phyloP scores from a whole-genome alignment of 92 coral and sea anemone genomes.

The Galaxea fascicularis region DNA sequence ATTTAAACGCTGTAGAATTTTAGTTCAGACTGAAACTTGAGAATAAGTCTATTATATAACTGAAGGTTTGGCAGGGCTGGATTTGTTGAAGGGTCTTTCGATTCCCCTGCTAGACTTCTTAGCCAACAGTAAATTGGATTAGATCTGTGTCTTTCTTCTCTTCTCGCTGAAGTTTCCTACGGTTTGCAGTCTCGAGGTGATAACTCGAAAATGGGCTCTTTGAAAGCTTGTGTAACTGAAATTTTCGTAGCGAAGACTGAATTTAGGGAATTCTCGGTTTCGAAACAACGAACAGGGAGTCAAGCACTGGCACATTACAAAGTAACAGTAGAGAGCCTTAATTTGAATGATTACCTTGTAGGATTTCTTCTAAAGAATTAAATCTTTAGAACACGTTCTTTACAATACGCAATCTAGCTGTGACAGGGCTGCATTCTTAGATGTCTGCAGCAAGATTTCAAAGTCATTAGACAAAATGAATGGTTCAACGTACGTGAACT shows the following conservation, averaged over 20 bases:
- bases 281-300: not conserved
- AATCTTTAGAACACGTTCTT: too few species aligned
- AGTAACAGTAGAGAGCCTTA: not conserved
- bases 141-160: not conserved
- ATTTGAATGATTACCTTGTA: not conserved
- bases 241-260: not conserved
- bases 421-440: too few species aligned
- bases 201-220: not conserved
- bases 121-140: conserved; percentile 1
- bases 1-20: not conserved
- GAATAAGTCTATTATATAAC: not conserved
- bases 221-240: not conserved
- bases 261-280: not conserved
- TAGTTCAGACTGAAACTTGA: not conserved
- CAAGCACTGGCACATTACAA: not conserved
- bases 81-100: not conserved
- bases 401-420: too few species aligned
- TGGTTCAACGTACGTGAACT: too few species aligned
- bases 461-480: too few species aligned
- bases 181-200: not conserved
- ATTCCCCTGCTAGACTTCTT: not conserved
- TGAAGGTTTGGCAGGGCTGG: not conserved
- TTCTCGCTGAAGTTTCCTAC: not conserved
- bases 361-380: too few species aligned
- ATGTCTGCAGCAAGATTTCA: too few species aligned